Evolutionary conservation across 2,888 invertebrate species (phyloP), one percentile per base, ranked within the genome.

Genomic region (Synergus umbraculus): DNA sequence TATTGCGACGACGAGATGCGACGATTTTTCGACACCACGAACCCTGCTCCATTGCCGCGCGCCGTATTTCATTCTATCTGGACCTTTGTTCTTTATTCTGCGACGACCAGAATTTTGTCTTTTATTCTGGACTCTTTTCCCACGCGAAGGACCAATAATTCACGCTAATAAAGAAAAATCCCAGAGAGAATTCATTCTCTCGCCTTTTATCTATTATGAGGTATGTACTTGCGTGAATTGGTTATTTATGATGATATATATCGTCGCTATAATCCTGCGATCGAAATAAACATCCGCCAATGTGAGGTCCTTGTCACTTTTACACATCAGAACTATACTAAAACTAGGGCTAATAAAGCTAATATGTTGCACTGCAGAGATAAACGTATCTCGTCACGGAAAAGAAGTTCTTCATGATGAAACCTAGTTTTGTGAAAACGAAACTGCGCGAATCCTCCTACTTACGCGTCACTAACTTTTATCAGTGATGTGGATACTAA

Each of bases 391-490:
- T 76, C 63, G 63, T 76, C 41, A 76, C 76, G 13, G 41, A 60
- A 76, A 76, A 78, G 83, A 84, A 85, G 81, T 85, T 22, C 22
- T 1, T 88, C 85, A n/a, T n/a, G n/a, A n/a, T n/a, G n/a, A n/a
- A n/a, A 87, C 86, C 86, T 22, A 22, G 22, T 88, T 84, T n/a
- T n/a, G 87, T 83, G 83, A 86, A 86, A 88, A 86, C 86, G 88
- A 86, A 85, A 86, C 87, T 85, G 88, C n/a, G n/a, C n/a, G n/a
- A 87, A 88, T 88, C 87, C 86, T 86, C 83, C 87, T 89, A 87
- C 89, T 89, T 89, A n/a, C n/a, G 87, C 86, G 87, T 85, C 84
- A 83, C 87, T 86, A 87, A 87, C 86, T 89, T 89, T 89, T 89
- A 89, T 88, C 89, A 88, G 86, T 82, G 81, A 82, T 78, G 37